Base-by-base conservation (phyloP, 2,888 invertebrate genomes). In the Actias luna region DNA sequence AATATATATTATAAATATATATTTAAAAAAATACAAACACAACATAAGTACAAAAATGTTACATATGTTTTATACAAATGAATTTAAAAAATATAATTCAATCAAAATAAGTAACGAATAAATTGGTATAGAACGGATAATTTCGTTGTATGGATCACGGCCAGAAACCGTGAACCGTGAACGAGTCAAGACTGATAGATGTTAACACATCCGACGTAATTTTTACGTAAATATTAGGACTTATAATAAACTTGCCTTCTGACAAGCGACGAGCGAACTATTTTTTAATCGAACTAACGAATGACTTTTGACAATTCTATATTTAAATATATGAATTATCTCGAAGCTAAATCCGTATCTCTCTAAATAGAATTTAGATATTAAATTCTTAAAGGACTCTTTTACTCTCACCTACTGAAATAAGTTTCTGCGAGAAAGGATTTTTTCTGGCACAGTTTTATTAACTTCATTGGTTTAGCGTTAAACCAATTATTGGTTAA, bases 81-180 rank as follows among this genome's bases (percentile, higher is more conserved):
- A n/a, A n/a, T n/a, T n/a, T n/a, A n/a, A 10, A 25, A 22, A 22
- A 0, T 2, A 12, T 46, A 22, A 46, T 0, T 22, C 10, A 22
- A 22, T 22, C 46, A 46, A 46, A 46, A 22, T 46, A 2, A 22
- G 2, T 46, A 22, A 22, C 12, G 14, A 58, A 35, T 33, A 12
- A 27, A 31, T 2, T 60, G 18, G 14, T 31, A 31, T 22, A 18
- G 46, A 22, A 46, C 22, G 22, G 33, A 46, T 5, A 18, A 5
- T 60, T 22, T 25, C 18, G 27, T 27, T 58, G 42, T 46, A 39
- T 58, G 27, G 62, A 59, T 62, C 62, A 62, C 50, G 62, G 62
- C 35, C 58, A 50, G 29, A 58, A 14, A 36, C 22, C 33, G 35
- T 61, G 58, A 16, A 35, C 27, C 36, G 36, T 35, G 55, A 46